Evolutionary conservation across 2,797 vertebrate species (phyloP).

Genomic region (Aeoliscus strigatus): DNA sequence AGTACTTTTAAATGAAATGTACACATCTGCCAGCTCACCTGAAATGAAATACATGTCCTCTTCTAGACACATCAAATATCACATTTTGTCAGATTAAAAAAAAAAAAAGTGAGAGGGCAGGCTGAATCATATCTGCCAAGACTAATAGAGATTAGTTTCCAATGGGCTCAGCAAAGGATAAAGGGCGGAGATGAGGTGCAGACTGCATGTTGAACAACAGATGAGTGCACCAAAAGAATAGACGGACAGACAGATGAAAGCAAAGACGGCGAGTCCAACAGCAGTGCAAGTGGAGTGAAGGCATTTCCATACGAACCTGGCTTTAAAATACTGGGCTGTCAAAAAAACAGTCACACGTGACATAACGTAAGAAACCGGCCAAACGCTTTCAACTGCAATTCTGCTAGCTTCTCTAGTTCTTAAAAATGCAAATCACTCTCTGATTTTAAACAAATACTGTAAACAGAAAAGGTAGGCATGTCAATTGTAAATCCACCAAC

Average conservation of each 20-base stretch:
- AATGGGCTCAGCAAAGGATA: slow-evolving; percentile 33
- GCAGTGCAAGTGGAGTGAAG: slow-evolving; percentile 99
- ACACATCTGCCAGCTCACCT: background rate
- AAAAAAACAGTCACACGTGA: slow-evolving; percentile 99
- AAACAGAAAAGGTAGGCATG: slow-evolving; percentile 82
- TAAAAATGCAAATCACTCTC: slow-evolving; percentile 85
- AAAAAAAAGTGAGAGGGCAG: slow-evolving; percentile 42
- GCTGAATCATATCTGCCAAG: slow-evolving; percentile 27
- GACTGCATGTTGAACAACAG: slow-evolving; percentile 65
- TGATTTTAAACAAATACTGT: slow-evolving; percentile 67
- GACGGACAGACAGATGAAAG: slow-evolving; percentile 89
- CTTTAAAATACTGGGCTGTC: slow-evolving; percentile 99
- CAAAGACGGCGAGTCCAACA: slow-evolving; percentile 98
- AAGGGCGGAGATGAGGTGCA: slow-evolving; percentile 63
- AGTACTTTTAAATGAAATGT: too few species aligned
- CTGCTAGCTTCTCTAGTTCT: slow-evolving; percentile 73
- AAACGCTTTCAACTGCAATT: slow-evolving; percentile 87
- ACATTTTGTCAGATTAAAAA: slow-evolving; percentile 1
- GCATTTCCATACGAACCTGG: slow-evolving; percentile 99
- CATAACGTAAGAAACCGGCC: slow-evolving; percentile 99
- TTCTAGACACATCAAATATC: background rate
- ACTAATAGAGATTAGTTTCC: slow-evolving; percentile 28
- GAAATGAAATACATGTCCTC: slow-evolving; percentile 5
- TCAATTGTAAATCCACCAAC: slow-evolving; percentile 73
- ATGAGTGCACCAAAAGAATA: slow-evolving; percentile 73